A percentile compares a stretch with the other conserved stretches of the same genome.
Evolutionary conservation across 2,113 vertebrate species (phyloP).

Genomic region (Pyxicephalus adspersus): DNA sequence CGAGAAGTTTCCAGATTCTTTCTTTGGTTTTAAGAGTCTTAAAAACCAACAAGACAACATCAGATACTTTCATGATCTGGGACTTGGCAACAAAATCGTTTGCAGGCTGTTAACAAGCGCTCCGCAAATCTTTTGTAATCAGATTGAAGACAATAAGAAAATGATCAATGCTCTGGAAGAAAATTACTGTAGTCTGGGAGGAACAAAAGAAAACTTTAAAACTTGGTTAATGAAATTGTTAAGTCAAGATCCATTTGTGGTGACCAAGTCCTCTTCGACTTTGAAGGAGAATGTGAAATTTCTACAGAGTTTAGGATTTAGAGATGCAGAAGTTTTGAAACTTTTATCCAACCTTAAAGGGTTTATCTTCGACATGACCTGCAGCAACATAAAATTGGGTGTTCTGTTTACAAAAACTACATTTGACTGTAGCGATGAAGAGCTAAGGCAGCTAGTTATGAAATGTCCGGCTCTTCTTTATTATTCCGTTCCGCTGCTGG

Average conservation of each 20-base stretch:
- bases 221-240: slow-evolving; percentile 91
- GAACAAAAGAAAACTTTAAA: slow-evolving; percentile 82
- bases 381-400: slow-evolving; percentile 74
- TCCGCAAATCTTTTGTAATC: slow-evolving; percentile 81
- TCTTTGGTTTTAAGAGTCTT: slow-evolving; percentile 79
- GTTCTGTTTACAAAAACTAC: slow-evolving; percentile 76
- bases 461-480: slow-evolving; percentile 87
- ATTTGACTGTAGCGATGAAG: slow-evolving; percentile 78
- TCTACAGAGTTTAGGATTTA: slow-evolving; percentile 79
- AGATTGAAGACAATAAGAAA: slow-evolving; percentile 77
- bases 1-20: slow-evolving; percentile 89
- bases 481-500: slow-evolving; percentile 77
- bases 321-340: slow-evolving; percentile 77
- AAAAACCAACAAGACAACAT: slow-evolving; percentile 83
- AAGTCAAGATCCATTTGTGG: slow-evolving; percentile 89
- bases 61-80: slow-evolving; percentile 81
- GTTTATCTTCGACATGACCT: slow-evolving; percentile 85
- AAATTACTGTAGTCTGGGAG: slow-evolving; percentile 81
- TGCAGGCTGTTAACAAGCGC: slow-evolving; percentile 86
- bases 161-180: slow-evolving; percentile 78
- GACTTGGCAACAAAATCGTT: slow-evolving; percentile 85
- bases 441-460: slow-evolving; percentile 78
- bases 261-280: slow-evolving; percentile 76
- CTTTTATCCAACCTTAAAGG: slow-evolving; percentile 88
- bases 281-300: slow-evolving; percentile 81